These are phyloP conservation scores for Teleopsis dalmanni DNA, from an alignment of 1,140 invertebrate genomes.

Conservation along the genomic window DNA sequence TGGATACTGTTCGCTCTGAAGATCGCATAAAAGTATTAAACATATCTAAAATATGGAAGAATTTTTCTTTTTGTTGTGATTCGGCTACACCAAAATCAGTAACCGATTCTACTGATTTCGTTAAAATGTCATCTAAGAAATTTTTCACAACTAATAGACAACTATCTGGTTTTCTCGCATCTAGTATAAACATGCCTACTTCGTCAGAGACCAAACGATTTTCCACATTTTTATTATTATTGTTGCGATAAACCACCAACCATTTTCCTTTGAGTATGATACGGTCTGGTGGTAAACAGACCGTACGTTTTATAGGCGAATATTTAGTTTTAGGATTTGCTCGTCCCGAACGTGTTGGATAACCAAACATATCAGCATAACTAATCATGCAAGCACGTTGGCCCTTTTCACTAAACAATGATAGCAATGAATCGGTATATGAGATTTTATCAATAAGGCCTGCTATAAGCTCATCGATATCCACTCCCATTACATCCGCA, in stretches of 20 bases:
- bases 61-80: conserved; percentile 49
- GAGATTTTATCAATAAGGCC: conserved; percentile 55
- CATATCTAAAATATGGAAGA: conserved; percentile 50
- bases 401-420: conserved; percentile 47
- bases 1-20: conserved; percentile 20
- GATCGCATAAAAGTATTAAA: conserved; percentile 47
- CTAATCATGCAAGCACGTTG: conserved; percentile 47
- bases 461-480: conserved; percentile 53
- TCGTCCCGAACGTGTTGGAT: conserved; percentile 49
- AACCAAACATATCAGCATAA: conserved; percentile 45
- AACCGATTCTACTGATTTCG: conserved; percentile 43
- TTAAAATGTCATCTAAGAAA: conserved; percentile 46
- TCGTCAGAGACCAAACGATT: conserved; percentile 50
- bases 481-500: conserved; percentile 48
- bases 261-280: conserved; percentile 47
- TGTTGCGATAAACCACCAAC: conserved; percentile 49
- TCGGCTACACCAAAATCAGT: conserved; percentile 51
- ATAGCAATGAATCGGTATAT: conserved; percentile 52
- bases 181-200: conserved; percentile 33
- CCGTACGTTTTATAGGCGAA: conserved; percentile 45
- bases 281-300: conserved; percentile 47
- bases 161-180: conserved; percentile 43
- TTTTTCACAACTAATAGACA: conserved; percentile 44
- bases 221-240: conserved; percentile 45
- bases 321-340: conserved; percentile 40